Percentiles rank a stretch among this genome's conserved stretches.
Conservation (phyloP, 2,113 vertebrate genomes). For the Phalacrocorax brasilianus region DNA sequence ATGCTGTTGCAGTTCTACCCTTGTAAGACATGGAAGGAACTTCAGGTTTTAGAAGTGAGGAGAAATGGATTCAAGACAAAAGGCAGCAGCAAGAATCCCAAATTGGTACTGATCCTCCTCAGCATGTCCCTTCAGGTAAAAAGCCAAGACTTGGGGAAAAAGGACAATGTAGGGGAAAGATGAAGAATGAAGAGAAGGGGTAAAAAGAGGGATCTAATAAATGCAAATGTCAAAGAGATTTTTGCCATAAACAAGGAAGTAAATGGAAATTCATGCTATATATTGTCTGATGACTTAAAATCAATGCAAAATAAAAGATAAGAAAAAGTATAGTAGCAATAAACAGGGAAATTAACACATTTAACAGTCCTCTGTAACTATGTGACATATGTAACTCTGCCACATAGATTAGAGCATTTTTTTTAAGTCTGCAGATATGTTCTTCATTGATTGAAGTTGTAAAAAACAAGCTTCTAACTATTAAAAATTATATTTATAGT, state of each 20-base stretch:
- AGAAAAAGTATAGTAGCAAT: background rate
- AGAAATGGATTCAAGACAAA: background rate
- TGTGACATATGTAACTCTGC: too few relatives aligned
- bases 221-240: background rate
- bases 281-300: background rate
- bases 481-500: background rate
- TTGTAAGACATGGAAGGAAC: background rate
- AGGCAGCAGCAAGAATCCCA: background rate
- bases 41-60: background rate
- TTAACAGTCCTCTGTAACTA: background rate
- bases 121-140: background rate
- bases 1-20: background rate
- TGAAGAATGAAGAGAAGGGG: background rate
- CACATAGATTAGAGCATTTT: background rate
- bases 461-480: background rate
- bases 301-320: background rate
- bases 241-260: background rate
- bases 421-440: background rate
- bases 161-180: background rate
- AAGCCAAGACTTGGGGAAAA: background rate
- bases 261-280: background rate
- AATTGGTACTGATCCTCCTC: rapidly evolving
- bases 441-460: background rate
- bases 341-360: background rate
- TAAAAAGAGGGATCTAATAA: background rate